Percentiles rank a stretch among this genome's conserved stretches.
phyloP scores from a whole-genome alignment of 2,888 invertebrate species.

The Magallana nippona region DNA sequence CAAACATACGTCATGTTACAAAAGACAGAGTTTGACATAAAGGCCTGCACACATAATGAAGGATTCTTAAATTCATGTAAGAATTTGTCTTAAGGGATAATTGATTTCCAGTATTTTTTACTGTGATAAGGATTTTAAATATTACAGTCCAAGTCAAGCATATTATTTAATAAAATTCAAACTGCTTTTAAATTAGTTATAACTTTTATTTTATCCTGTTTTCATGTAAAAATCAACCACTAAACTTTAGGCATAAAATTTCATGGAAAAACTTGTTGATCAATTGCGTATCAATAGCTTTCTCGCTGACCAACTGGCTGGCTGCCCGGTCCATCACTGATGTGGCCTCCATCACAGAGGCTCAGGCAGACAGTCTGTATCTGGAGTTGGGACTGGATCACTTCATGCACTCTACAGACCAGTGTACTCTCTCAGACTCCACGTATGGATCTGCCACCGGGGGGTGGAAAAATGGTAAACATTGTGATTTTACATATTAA shows the following conservation, averaged over 20 bases:
- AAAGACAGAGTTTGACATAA: slow-evolving; percentile 18
- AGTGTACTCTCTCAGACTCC: slow-evolving; percentile 27
- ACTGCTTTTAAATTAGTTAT: neutral
- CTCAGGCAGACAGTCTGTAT: slow-evolving; percentile 29
- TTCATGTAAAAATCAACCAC: no score
- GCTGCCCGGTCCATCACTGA: slow-evolving; percentile 8
- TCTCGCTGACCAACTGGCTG: slow-evolving; percentile 36
- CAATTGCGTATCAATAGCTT: neutral
- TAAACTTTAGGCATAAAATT: no score
- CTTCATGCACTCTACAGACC: slow-evolving; percentile 28
- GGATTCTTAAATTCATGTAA: slow-evolving; percentile 39
- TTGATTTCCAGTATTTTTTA: neutral
- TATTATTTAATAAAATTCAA: neutral
- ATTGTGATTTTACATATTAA: neutral
- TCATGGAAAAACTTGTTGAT: no score
- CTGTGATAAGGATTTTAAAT: neutral
- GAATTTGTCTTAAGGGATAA: neutral
- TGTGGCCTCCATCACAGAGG: slow-evolving; percentile 14
- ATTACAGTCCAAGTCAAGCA: neutral
- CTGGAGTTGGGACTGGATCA: slow-evolving; percentile 28
- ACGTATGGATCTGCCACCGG: slow-evolving; percentile 16
- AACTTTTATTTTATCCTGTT: neutral
- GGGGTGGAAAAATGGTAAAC: slow-evolving; percentile 33
- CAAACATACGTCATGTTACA: slow-evolving; percentile 38
- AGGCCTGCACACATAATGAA: slow-evolving; percentile 34